A percentile compares a stretch with the other conserved stretches of the same genome.
These are phyloP conservation scores for Aythya baeri DNA, from an alignment of 2,113 vertebrate genomes.

Conservation along the genomic window DNA sequence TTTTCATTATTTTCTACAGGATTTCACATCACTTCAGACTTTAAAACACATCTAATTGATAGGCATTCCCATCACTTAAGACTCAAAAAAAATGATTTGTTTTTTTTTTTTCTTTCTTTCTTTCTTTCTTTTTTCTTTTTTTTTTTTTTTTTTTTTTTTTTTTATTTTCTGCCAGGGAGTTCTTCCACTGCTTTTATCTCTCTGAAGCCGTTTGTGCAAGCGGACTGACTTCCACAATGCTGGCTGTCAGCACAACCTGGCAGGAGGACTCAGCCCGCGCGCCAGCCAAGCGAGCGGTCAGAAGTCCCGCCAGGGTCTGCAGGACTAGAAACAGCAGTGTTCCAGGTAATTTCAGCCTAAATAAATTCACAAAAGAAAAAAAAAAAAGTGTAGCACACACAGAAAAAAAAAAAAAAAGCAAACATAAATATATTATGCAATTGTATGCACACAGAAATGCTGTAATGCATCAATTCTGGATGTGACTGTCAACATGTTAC, in stretches of 20 bases:
- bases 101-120: too few species aligned
- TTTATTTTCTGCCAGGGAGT: background rate
- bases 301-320: background rate
- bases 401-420: background rate
- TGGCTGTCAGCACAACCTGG: background rate
- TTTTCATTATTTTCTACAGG: background rate
- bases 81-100: accelerated
- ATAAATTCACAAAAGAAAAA: background rate
- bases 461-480: background rate
- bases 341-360: background rate
- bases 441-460: background rate
- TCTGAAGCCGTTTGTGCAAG: background rate
- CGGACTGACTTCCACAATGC: accelerated
- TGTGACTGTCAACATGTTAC: background rate
- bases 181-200: background rate
- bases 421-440: accelerated
- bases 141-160: too few species aligned
- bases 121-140: accelerated
- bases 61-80: background rate
- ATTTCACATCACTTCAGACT: background rate
- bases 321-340: background rate
- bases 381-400: background rate
- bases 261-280: background rate
- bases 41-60: background rate
- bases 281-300: background rate